A percentile compares a stretch with the other conserved stretches of the same genome.
These are phyloP conservation scores for Nestor notabilis DNA, from an alignment of 2,113 vertebrate species.

Conservation along the genomic window DNA sequence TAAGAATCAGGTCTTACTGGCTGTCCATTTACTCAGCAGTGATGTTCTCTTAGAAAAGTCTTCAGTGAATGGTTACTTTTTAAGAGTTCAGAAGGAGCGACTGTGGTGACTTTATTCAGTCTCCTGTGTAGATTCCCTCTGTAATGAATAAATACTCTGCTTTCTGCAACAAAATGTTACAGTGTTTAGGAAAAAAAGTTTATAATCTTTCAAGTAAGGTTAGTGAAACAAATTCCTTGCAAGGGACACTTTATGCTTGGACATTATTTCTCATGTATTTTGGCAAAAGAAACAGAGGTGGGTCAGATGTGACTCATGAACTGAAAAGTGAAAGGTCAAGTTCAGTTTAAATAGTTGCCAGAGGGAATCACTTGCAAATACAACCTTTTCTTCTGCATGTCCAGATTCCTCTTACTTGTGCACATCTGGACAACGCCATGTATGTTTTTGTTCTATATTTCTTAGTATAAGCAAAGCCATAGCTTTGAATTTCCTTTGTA, in stretches of 20 bases:
- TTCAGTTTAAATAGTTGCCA: background rate
- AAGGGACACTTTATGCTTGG: background rate
- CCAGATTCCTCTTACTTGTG: background rate
- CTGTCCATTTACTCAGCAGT: background rate
- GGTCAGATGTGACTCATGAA: background rate
- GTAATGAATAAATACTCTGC: background rate
- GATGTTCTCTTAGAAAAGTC: background rate
- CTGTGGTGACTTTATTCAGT: background rate
- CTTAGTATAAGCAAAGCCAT: background rate
- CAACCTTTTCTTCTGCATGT: background rate
- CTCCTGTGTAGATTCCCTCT: background rate
- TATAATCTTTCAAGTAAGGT: background rate
- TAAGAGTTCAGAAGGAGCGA: background rate
- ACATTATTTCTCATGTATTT: background rate
- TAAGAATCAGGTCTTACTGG: background rate
- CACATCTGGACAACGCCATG: conserved; percentile 2
- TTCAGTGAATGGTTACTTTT: background rate
- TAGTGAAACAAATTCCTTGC: background rate
- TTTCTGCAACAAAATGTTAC: background rate
- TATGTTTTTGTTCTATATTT: background rate
- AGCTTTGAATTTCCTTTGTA: background rate
- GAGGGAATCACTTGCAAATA: background rate
- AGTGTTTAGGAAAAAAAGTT: background rate
- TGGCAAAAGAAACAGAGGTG: background rate
- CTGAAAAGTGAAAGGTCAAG: background rate